Conservation (phyloP, 2,888 invertebrate genomes). For the Melangyna quadrimaculata region DNA sequence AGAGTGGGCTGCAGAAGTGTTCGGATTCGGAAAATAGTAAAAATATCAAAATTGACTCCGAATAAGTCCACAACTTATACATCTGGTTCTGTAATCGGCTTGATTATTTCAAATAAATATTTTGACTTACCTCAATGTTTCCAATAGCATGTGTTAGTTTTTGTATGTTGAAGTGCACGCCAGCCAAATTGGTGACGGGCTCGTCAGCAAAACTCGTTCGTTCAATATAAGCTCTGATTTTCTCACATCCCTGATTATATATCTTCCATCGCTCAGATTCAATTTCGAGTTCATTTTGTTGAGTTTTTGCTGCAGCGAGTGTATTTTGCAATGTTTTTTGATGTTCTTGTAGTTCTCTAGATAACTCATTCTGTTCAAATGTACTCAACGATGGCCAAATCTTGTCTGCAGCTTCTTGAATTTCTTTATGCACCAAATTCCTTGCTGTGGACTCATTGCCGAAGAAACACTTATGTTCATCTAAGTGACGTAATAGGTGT, state of each 20-base stretch:
- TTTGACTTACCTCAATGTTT: conserved; percentile 86
- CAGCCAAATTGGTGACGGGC: conserved; percentile 89
- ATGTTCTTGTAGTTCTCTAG: conserved; percentile 90
- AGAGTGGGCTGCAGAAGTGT: no score
- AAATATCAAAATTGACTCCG: no score
- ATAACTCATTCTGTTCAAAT: conserved; percentile 91
- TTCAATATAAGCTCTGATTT: conserved; percentile 88
- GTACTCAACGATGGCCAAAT: conserved; percentile 93
- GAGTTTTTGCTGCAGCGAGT: conserved; percentile 90
- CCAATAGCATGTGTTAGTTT: conserved; percentile 89
- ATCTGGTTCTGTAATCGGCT: no score
- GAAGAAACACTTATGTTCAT: conserved; percentile 94
- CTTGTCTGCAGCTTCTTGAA: conserved; percentile 92
- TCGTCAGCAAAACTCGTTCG: conserved; percentile 90
- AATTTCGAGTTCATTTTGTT: conserved; percentile 90
- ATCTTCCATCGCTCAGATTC: conserved; percentile 93
- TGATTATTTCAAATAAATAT: background rate
- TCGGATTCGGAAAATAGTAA: no score
- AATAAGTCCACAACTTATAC: no score
- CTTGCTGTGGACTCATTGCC: conserved; percentile 89
- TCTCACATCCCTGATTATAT: conserved; percentile 89
- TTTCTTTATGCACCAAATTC: conserved; percentile 90
- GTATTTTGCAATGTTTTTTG: conserved; percentile 91
- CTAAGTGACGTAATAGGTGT: conserved; percentile 90
- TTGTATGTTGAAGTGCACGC: conserved; percentile 91